phyloP scores from a whole-genome alignment of 2,113 vertebrate genomes.

The Ursus arctos region DNA sequence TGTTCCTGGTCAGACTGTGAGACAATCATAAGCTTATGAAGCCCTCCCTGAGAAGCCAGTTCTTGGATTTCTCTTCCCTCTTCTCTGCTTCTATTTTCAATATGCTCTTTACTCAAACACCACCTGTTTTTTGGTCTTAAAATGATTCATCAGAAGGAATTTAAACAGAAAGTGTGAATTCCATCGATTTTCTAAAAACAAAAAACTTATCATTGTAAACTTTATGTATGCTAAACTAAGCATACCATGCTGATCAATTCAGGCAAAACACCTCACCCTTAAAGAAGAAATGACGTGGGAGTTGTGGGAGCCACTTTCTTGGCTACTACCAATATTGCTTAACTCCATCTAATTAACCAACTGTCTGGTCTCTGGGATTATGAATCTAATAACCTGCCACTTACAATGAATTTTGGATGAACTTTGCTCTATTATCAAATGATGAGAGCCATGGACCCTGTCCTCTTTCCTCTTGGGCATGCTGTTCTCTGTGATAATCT shows the following conservation, averaged over 20 bases:
- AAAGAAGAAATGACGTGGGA: neutral
- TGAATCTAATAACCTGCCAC: neutral
- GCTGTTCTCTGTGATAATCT: neutral
- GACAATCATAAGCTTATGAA: neutral
- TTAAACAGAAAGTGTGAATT: constrained; percentile 51
- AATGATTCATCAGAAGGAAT: neutral
- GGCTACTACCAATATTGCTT: neutral
- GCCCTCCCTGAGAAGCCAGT: neutral
- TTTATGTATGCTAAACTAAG: constrained; percentile 23
- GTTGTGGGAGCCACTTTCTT: neutral
- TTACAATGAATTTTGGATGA: neutral
- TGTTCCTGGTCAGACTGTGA: neutral
- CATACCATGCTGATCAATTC: neutral
- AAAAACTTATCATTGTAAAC: neutral
- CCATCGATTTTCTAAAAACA: neutral
- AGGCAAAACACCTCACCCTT: neutral
- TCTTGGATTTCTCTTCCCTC: neutral
- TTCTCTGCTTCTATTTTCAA: constrained; percentile 21
- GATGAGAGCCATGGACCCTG: neutral
- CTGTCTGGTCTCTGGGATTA: neutral
- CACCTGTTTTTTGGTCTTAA: constrained; percentile 31
- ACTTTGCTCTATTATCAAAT: neutral
- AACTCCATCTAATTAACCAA: neutral
- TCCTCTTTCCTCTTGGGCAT: neutral
- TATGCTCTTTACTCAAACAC: neutral